phyloP scores from a whole-genome alignment of 2,113 vertebrate species.

The Silurus glanis region DNA sequence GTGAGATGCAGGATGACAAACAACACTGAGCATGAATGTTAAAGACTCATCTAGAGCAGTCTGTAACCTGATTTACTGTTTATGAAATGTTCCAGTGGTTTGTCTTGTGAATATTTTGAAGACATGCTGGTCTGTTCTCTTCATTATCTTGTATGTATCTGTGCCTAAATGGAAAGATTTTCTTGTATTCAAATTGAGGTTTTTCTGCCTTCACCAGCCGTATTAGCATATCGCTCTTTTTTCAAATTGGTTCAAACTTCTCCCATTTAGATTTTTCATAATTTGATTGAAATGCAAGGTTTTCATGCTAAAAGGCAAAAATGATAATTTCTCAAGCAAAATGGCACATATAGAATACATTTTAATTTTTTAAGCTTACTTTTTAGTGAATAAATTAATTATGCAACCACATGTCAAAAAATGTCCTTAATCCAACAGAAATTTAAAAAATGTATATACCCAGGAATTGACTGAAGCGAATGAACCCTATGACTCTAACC shows the following conservation, averaged over 20 bases:
- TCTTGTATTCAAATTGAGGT: neutral
- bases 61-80: neutral
- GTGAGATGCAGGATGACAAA: neutral
- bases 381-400: neutral
- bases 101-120: neutral
- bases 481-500: neutral
- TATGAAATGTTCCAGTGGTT: neutral
- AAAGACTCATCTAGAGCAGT: neutral
- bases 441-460: neutral
- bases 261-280: neutral
- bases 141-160: neutral
- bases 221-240: neutral
- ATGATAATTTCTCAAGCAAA: neutral
- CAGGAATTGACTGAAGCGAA: neutral
- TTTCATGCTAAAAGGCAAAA: neutral
- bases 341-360: neutral
- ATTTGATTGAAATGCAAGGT: neutral
- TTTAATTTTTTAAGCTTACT: neutral
- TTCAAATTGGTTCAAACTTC: neutral
- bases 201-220: neutral
- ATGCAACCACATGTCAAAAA: neutral
- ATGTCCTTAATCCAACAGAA: neutral
- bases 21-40: neutral
- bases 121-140: neutral
- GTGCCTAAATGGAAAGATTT: neutral